phyloP scores from a whole-genome alignment of 2,888 invertebrate genomes.

The Melieria crassipennis region DNA sequence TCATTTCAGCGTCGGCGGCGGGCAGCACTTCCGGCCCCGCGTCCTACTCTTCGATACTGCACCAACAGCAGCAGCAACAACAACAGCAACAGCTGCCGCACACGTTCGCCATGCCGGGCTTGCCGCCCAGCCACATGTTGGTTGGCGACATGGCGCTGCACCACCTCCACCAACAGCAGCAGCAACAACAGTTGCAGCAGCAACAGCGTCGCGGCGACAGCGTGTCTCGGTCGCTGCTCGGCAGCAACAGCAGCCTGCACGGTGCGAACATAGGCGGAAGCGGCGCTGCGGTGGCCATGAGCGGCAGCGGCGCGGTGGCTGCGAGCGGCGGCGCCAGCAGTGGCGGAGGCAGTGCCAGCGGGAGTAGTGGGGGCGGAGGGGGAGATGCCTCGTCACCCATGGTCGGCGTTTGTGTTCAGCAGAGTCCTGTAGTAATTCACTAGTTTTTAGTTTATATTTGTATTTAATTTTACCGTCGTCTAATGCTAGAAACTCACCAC shows the following conservation, averaged over 20 bases:
- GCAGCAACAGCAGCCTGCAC: conserved; percentile 35
- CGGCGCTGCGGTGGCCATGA: conserved; percentile 17
- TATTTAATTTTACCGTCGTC: conserved; percentile 21
- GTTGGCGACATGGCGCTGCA: conserved; percentile 35
- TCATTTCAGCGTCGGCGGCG: conserved; percentile 60
- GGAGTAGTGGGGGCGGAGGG: conserved; percentile 44
- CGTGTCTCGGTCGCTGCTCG: conserved; percentile 26
- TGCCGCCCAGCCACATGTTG: conserved; percentile 33
- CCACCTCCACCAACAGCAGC: conserved; percentile 35
- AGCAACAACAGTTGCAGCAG: conserved; percentile 46
- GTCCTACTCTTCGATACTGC: conserved; percentile 50
- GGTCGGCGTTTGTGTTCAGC: conserved; percentile 90
- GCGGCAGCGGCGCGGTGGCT: neutral
- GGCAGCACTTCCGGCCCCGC: conserved; percentile 51
- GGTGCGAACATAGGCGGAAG: conserved; percentile 29
- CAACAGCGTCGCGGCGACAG: conserved; percentile 39
- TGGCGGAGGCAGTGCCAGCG: conserved; percentile 39
- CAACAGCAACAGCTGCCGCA: conserved; percentile 37
- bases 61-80: conserved; percentile 47
- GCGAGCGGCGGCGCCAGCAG: conserved; percentile 23
- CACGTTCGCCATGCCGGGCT: conserved; percentile 46
- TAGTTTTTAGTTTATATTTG: conserved; percentile 44
- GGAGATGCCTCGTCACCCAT: conserved; percentile 78
- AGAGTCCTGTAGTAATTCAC: conserved; percentile 93
- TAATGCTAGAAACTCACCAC: conserved; percentile 7